These are phyloP conservation scores for Scolanthus callimorphus DNA, from an alignment of 92 coral and sea anemone species.

Conservation along the genomic window DNA sequence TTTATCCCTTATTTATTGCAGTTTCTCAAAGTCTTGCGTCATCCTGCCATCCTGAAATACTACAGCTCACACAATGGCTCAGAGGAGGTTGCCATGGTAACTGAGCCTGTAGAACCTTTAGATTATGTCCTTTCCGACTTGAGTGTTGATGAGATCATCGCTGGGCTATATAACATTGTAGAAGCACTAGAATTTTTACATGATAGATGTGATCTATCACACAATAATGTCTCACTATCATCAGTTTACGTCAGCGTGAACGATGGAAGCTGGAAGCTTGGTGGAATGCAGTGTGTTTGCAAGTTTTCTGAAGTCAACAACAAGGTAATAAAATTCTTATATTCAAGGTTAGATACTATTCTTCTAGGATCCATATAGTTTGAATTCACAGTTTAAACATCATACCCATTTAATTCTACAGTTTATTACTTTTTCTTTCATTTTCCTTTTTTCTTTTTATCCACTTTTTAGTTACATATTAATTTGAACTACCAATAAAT, in stretches of 20 bases:
- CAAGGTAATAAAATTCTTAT: constrained; percentile 59
- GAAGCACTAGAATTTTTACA: constrained; percentile 84
- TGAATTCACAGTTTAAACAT: too few species aligned
- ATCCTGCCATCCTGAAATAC: constrained; percentile 86
- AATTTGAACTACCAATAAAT: too few species aligned
- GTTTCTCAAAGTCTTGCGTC: constrained; percentile 80
- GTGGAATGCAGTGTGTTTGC: constrained; percentile 85
- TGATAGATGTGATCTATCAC: constrained; percentile 90
- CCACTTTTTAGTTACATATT: too few species aligned
- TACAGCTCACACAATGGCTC: constrained; percentile 68
- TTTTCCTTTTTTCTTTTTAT: too few species aligned
- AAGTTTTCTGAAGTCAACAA: constrained; percentile 61
- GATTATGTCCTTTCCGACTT: constrained; percentile 56
- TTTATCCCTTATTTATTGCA: constrained; percentile 18
- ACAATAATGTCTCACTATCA: constrained; percentile 75
- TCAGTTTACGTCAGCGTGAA: constrained; percentile 81
- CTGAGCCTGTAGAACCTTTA: constrained; percentile 87
- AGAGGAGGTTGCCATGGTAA: constrained; percentile 78
- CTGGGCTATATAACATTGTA: constrained; percentile 81
- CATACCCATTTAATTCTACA: too few species aligned
- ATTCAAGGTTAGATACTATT: too few species aligned
- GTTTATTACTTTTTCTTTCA: too few species aligned
- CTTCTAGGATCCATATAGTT: too few species aligned
- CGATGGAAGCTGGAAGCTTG: constrained; percentile 95
- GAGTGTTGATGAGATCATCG: constrained; percentile 70